Evolutionary conservation across 2,797 vertebrate genomes (phyloP).

Genomic region (Phoebastria nigripes): DNA sequence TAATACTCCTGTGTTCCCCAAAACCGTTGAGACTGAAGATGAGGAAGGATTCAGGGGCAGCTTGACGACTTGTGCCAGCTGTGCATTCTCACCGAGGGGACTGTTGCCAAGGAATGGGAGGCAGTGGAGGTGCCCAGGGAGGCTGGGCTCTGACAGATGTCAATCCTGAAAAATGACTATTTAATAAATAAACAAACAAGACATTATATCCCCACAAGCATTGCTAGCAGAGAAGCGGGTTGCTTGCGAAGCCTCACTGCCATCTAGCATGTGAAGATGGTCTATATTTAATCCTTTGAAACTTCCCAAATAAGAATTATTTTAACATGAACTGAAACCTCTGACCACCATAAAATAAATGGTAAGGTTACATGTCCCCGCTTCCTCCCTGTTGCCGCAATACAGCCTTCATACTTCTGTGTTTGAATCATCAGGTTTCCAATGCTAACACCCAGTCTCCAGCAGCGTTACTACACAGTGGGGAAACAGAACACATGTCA

Average conservation of each 20-base stretch:
- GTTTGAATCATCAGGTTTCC: conserved; percentile 39
- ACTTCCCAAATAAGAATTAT: neutral
- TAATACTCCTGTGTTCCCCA: neutral
- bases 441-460: conserved; percentile 13
- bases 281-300: conserved; percentile 8
- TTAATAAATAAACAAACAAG: neutral
- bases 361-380: neutral
- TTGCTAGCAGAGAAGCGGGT: neutral
- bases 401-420: neutral
- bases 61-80: neutral
- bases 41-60: neutral
- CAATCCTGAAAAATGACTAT: neutral
- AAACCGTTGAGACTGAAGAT: neutral
- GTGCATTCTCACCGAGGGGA: neutral
- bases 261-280: neutral
- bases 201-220: neutral
- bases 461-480: neutral
- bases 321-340: neutral
- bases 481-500: neutral
- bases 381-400: neutral
- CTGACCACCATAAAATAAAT: neutral
- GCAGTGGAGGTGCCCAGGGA: neutral
- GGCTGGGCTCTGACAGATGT: neutral
- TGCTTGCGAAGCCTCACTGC: neutral
- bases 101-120: neutral